Evolutionary conservation across 2,113 vertebrate genomes (phyloP).

Genomic region (Monopterus albus): DNA sequence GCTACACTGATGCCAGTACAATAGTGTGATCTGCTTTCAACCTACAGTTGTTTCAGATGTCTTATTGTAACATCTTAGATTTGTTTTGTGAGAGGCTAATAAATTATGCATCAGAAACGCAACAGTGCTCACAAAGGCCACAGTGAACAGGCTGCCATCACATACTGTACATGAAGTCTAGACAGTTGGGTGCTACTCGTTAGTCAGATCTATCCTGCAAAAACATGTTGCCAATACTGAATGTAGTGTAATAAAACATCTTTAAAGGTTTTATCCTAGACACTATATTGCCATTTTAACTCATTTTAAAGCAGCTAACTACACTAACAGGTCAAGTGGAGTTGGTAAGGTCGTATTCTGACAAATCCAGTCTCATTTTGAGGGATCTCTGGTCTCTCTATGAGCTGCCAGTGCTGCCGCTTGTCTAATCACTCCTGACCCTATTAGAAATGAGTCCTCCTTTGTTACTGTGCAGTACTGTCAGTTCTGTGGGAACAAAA

Average conservation of each 20-base stretch:
- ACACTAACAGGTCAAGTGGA: constrained; percentile 52
- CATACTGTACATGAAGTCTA: constrained; percentile 44
- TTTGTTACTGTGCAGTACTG: constrained; percentile 73
- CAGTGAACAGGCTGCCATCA: constrained; percentile 26
- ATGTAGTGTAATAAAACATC: constrained; percentile 9
- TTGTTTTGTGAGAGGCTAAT: constrained; percentile 37
- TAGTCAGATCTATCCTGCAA: neutral
- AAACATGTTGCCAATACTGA: neutral
- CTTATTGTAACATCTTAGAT: constrained; percentile 20
- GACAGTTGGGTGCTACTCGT: constrained; percentile 28
- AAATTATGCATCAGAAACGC: constrained; percentile 62
- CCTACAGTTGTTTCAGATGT: constrained; percentile 28
- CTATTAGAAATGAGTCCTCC: constrained; percentile 71
- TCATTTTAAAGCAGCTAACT: constrained; percentile 18
- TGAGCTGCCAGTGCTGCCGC: constrained; percentile 39
- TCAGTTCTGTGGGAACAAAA: constrained; percentile 75
- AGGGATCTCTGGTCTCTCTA: constrained; percentile 50
- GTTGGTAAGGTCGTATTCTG: constrained; percentile 59
- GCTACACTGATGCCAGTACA: neutral
- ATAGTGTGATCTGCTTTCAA: neutral
- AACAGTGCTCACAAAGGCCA: neutral
- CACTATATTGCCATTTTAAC: constrained; percentile 4
- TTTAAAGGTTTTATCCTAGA: neutral
- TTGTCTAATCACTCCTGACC: constrained; percentile 77
- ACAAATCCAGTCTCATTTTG: constrained; percentile 63